Evolutionary conservation across 2,888 invertebrate species (phyloP).

Genomic region (Kuschelorhynchus macadamiae): DNA sequence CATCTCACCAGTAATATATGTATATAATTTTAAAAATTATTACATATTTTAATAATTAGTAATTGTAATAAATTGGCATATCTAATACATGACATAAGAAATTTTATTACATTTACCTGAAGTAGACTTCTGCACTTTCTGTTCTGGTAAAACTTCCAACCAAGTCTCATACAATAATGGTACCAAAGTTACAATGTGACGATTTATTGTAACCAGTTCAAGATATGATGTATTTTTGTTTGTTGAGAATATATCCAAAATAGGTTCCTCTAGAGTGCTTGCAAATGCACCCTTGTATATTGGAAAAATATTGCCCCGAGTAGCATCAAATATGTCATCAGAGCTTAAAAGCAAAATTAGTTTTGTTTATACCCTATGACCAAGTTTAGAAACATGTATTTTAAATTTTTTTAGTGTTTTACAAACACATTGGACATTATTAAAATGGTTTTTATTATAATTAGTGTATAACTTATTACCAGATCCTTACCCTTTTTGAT

Average conservation of each 20-base stretch:
- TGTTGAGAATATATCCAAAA: conserved; percentile 30
- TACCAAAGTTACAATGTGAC: conserved; percentile 78
- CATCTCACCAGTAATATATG: too few species aligned
- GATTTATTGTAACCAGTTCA: conserved; percentile 67
- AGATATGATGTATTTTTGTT: conserved; percentile 15
- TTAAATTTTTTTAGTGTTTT: too few species aligned
- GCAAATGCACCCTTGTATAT: conserved; percentile 24
- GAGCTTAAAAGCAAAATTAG: not conserved
- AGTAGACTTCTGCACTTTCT: conserved; percentile 44
- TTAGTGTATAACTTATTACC: too few species aligned
- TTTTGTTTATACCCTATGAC: too few species aligned
- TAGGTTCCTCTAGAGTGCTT: conserved; percentile 30
- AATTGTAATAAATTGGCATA: too few species aligned
- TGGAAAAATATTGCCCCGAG: not conserved
- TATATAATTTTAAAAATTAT: too few species aligned
- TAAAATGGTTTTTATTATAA: too few species aligned
- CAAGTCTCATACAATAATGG: conserved; percentile 88
- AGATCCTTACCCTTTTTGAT: not conserved
- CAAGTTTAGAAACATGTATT: too few species aligned
- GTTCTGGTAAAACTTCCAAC: conserved; percentile 80
- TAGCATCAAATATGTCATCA: conserved; percentile 20
- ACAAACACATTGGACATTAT: too few species aligned
- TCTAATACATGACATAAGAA: too few species aligned
- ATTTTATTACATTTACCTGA: conserved; percentile 31
- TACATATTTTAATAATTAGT: too few species aligned